Percentiles rank a stretch among this genome's conserved stretches.
Evolutionary conservation across 2,113 vertebrate genomes (phyloP).

Genomic region (Leiothrix lutea): DNA sequence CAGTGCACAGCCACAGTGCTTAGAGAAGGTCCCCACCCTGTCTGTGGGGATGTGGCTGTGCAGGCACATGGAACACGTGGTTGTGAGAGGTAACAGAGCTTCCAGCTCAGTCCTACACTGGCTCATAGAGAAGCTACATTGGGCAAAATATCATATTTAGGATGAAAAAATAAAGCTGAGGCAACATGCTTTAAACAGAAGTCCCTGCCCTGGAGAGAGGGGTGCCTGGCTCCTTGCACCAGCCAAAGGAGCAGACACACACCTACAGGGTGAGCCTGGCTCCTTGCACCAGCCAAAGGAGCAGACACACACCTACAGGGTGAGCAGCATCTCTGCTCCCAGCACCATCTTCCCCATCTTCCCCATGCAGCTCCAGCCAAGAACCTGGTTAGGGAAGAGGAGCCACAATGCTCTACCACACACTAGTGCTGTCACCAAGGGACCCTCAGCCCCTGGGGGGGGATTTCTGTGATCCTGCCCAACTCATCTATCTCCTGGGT

Average conservation of each 20-base stretch:
- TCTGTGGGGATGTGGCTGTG: neutral
- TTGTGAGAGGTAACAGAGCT: neutral
- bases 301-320: neutral
- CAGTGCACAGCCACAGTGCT: neutral
- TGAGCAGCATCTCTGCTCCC: neutral
- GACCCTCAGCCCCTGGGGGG: neutral
- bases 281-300: no score
- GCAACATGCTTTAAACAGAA: neutral
- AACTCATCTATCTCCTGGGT: neutral
- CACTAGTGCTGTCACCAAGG: neutral
- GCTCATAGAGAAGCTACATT: neutral
- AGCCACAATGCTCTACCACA: neutral
- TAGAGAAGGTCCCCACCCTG: neutral
- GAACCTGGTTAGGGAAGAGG: neutral
- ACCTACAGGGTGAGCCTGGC: neutral
- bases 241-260: neutral
- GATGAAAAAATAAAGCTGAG: neutral
- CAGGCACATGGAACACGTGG: no score
- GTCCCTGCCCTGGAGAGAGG: neutral
- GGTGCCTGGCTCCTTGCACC: neutral
- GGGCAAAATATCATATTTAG: neutral
- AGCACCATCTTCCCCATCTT: rapidly evolving
- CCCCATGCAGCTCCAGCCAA: neutral
- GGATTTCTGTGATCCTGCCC: neutral
- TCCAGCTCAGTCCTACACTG: neutral